Evolutionary conservation across 2,888 invertebrate genomes (phyloP).

Genomic region (Limulus polyphemus): DNA sequence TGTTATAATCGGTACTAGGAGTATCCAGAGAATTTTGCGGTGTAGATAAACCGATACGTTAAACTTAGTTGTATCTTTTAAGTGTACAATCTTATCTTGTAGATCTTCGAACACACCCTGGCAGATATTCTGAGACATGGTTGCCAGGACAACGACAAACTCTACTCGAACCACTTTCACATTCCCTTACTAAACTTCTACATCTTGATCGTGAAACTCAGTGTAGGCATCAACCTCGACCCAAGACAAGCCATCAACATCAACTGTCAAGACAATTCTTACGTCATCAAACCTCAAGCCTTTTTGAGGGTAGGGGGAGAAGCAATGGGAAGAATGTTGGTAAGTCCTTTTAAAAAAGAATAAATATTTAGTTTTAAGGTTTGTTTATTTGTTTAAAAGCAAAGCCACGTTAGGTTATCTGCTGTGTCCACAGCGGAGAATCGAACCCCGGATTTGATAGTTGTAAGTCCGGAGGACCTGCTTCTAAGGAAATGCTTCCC

Average conservation of each 20-base stretch:
- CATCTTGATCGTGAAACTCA: slow-evolving; percentile 18
- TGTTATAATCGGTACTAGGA: too few relatives aligned
- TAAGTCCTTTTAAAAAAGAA: slow-evolving; percentile 9
- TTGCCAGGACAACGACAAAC: slow-evolving; percentile 13
- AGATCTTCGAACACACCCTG: too few relatives aligned
- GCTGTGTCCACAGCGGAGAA: too few relatives aligned
- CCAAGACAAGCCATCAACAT: slow-evolving; percentile 14
- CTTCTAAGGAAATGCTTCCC: too few relatives aligned
- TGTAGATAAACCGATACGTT: too few relatives aligned
- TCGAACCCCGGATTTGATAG: too few relatives aligned
- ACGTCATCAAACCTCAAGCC: slow-evolving; percentile 14
- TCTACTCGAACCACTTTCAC: slow-evolving; percentile 15
- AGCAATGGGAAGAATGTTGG: slow-evolving; percentile 20
- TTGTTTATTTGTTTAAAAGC: too few relatives aligned
- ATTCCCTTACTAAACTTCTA: slow-evolving; percentile 22
- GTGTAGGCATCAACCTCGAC: slow-evolving; percentile 20
- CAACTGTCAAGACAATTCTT: slow-evolving; percentile 5
- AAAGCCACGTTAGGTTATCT: too few relatives aligned
- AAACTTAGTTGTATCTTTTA: too few relatives aligned
- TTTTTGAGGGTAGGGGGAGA: slow-evolving; percentile 20
- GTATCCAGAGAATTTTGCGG: too few relatives aligned
- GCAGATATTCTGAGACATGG: slow-evolving; percentile 2
- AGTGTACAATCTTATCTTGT: too few relatives aligned
- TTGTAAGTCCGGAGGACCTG: too few relatives aligned
- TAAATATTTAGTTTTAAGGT: not conserved